These are phyloP conservation scores for Mesoclemmys tuberculata DNA, from an alignment of 2,113 vertebrate species.

Conservation along the genomic window DNA sequence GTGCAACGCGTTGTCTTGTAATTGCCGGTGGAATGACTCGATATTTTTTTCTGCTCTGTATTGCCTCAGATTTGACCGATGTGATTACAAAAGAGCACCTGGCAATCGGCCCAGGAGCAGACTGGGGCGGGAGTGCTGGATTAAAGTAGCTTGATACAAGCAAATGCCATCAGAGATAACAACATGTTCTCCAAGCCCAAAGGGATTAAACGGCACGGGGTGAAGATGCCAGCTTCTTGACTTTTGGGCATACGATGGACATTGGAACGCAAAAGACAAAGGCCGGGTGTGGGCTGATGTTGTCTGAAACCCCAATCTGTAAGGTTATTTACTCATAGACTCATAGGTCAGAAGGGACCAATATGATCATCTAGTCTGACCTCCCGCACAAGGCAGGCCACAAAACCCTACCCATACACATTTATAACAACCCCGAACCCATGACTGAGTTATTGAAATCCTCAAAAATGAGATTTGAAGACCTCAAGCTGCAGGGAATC, in stretches of 20 bases:
- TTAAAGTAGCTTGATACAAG: rapidly evolving
- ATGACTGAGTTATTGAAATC: too few relatives aligned
- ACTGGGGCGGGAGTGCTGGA: background rate
- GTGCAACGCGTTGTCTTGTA: constrained; percentile 3
- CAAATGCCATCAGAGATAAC: rapidly evolving
- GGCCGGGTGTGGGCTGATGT: background rate
- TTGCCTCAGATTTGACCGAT: rapidly evolving
- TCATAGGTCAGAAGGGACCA: too few relatives aligned
- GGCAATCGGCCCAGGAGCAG: background rate
- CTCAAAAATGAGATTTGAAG: too few relatives aligned
- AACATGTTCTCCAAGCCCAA: rapidly evolving
- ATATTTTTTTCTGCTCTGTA: background rate
- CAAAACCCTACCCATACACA: too few relatives aligned
- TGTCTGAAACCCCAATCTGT: background rate
- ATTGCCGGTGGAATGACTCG: background rate
- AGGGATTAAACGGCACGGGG: background rate
- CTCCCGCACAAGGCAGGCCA: too few relatives aligned
- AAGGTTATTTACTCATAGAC: too few relatives aligned
- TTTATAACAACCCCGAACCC: too few relatives aligned
- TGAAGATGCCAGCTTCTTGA: rapidly evolving
- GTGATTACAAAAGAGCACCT: background rate
- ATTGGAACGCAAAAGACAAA: rapidly evolving
- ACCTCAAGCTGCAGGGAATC: too few relatives aligned
- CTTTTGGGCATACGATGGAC: rapidly evolving
- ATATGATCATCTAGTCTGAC: too few relatives aligned